Percentiles rank a stretch among this genome's conserved stretches.
Conservation (phyloP, 1,140 invertebrate genomes). For the Eueides isabella region DNA sequence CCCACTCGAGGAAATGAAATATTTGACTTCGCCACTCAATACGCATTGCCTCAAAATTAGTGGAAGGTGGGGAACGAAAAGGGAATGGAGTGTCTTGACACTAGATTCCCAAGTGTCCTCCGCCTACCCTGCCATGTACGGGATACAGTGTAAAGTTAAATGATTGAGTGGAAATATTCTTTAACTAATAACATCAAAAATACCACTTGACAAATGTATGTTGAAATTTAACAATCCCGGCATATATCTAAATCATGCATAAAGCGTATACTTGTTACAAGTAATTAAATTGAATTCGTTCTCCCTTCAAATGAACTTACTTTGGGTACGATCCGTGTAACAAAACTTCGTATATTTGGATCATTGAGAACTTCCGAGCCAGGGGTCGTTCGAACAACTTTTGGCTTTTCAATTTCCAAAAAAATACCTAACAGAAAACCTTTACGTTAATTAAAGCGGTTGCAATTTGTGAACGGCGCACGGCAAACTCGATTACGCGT, state of each 20-base stretch:
- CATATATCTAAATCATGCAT: not conserved
- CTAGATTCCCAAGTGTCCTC: too few species aligned
- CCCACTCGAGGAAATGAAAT: too few species aligned
- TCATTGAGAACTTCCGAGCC: not conserved
- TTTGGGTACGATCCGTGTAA: not conserved
- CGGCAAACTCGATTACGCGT: not conserved
- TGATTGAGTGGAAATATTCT: too few species aligned
- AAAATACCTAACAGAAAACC: not conserved
- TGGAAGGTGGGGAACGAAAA: too few species aligned
- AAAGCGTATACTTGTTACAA: not conserved
- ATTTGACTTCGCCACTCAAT: too few species aligned
- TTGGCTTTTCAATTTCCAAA: conserved; percentile 12
- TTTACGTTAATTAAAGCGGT: conserved; percentile 7
- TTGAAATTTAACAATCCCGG: not conserved
- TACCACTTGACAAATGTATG: too few species aligned
- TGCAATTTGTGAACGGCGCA: conserved; percentile 1
- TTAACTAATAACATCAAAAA: too few species aligned
- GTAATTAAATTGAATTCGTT: not conserved
- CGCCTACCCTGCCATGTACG: too few species aligned
- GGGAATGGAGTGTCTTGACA: too few species aligned
- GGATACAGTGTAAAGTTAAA: too few species aligned
- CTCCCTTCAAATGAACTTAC: not conserved
- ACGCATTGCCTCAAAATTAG: too few species aligned
- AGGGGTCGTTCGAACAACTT: not conserved
- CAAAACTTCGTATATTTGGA: not conserved